A percentile compares a stretch with the other conserved stretches of the same genome.
Evolutionary conservation across 2,113 vertebrate genomes (phyloP).

Genomic region (Microtus ochrogaster): DNA sequence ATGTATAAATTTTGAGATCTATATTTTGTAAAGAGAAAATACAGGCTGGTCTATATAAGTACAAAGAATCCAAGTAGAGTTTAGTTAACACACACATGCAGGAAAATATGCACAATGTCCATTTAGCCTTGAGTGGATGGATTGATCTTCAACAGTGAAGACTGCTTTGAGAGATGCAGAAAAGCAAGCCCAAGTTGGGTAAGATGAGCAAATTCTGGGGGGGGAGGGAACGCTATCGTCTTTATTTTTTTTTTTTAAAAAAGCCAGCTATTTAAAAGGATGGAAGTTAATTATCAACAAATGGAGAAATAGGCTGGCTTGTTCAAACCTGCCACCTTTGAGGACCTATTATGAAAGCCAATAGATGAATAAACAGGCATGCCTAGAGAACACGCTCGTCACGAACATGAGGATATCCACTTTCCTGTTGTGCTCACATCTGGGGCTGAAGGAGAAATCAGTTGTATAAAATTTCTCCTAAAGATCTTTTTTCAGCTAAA

Average conservation of each 20-base stretch:
- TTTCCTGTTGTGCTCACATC: conserved; percentile 37
- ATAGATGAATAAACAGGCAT: background rate
- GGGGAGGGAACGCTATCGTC: background rate
- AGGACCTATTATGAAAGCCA: conserved; percentile 9
- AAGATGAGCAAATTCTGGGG: conserved; percentile 46
- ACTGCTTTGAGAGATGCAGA: background rate
- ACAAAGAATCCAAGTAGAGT: background rate
- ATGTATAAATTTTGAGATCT: background rate
- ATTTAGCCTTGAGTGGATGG: background rate
- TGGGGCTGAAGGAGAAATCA: conserved; percentile 30
- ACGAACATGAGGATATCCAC: conserved; percentile 18
- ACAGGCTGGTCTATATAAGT: background rate
- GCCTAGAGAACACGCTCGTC: background rate
- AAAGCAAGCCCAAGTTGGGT: background rate
- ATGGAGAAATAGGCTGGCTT: background rate
- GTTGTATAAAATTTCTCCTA: conserved; percentile 38
- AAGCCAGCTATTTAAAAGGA: background rate
- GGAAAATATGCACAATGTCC: background rate
- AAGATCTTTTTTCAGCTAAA: conserved; percentile 55
- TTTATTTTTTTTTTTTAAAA: background rate
- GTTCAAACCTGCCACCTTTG: background rate
- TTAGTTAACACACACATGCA: background rate
- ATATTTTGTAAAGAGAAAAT: background rate
- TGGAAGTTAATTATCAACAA: background rate
- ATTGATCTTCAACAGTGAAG: background rate